Percentiles rank a stretch among this genome's conserved stretches.
phyloP scores from a whole-genome alignment of 2,888 invertebrate genomes.

The Ophioninae sp. region DNA sequence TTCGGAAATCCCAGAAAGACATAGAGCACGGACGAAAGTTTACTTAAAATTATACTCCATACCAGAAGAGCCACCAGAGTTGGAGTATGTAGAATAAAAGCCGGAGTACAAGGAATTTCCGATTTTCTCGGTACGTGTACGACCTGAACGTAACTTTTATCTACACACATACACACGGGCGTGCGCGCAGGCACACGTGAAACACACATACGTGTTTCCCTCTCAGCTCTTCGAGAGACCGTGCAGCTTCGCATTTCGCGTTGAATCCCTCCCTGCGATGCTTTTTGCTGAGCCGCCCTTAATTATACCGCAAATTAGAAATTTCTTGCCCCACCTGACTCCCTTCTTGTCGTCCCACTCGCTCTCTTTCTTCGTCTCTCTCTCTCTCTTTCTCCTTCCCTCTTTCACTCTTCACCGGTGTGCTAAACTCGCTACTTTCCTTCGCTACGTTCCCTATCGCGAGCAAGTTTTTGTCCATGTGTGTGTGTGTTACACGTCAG shows the following conservation, averaged over 20 bases:
- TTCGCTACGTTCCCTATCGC: slow-evolving; percentile 40
- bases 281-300: slow-evolving; percentile 78
- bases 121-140: slow-evolving; percentile 71
- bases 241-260: slow-evolving; percentile 67
- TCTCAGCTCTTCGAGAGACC: slow-evolving; percentile 52
- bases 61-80: slow-evolving; percentile 10
- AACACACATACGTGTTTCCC: slow-evolving; percentile 42
- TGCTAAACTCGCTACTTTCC: slow-evolving; percentile 34
- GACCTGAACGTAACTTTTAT: slow-evolving; percentile 58
- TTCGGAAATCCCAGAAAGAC: slow-evolving; percentile 4
- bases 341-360: slow-evolving; percentile 27
- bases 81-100: slow-evolving; percentile 29
- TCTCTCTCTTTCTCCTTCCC: slow-evolving; percentile 39
- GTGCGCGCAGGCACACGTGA: slow-evolving; percentile 26
- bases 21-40: slow-evolving; percentile 30
- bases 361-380: slow-evolving; percentile 30
- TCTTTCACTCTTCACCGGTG: slow-evolving; percentile 23
- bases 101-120: slow-evolving; percentile 72
- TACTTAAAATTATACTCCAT: slow-evolving; percentile 56
- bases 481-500: slow-evolving; percentile 58
- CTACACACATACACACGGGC: background rate
- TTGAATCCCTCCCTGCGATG: slow-evolving; percentile 70
- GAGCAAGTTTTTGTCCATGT: slow-evolving; percentile 56
- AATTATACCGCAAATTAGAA: slow-evolving; percentile 81
- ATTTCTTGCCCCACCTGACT: slow-evolving; percentile 67